phyloP scores from a whole-genome alignment of 2,113 vertebrate genomes.

The Bos taurus region DNA sequence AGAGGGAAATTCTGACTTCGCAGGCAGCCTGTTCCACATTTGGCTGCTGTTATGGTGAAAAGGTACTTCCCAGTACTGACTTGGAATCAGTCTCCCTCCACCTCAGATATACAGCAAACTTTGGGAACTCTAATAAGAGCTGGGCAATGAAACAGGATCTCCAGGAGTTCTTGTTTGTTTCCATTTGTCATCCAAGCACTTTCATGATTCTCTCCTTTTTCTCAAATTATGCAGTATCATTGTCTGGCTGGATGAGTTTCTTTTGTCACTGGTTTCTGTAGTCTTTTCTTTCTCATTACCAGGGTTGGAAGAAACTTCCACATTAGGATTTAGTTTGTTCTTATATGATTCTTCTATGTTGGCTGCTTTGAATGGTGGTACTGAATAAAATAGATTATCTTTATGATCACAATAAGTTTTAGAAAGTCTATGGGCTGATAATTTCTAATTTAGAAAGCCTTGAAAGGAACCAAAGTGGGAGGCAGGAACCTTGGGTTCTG shows the following conservation, averaged over 20 bases:
- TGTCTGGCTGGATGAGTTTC: not conserved
- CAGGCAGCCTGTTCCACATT: not conserved
- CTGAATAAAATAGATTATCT: constrained; percentile 5
- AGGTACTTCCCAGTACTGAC: not conserved
- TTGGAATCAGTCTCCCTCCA: not conserved
- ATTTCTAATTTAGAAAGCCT: constrained; percentile 10
- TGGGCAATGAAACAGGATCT: not conserved
- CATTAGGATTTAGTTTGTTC: not conserved
- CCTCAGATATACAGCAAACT: not conserved
- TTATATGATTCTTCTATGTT: not conserved
- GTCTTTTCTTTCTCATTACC: not conserved
- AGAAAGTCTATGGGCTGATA: not conserved
- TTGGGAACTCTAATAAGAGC: not conserved
- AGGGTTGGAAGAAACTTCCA: not conserved
- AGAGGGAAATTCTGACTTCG: not conserved
- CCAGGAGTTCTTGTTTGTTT: not conserved
- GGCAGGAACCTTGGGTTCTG: not conserved
- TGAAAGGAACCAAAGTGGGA: not conserved
- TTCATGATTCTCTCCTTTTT: not conserved
- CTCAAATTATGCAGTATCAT: not conserved
- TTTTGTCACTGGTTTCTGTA: constrained; percentile 12
- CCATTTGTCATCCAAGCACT: not conserved
- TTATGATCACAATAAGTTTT: not conserved
- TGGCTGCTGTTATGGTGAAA: not conserved
- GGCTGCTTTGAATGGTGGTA: not conserved